These are phyloP conservation scores for Troides helena DNA, from an alignment of 2,888 invertebrate species.

Conservation along the genomic window DNA sequence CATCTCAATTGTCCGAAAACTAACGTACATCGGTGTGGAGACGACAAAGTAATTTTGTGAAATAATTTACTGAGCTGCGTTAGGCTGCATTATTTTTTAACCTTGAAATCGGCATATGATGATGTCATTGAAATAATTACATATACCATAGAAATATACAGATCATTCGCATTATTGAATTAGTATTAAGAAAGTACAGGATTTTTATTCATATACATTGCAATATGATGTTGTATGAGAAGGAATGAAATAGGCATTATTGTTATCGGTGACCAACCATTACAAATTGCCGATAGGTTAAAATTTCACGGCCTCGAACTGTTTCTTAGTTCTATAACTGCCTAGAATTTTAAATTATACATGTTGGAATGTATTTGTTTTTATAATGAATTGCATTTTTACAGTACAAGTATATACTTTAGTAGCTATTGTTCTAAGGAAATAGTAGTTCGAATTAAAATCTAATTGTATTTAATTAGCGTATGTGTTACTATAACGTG, in stretches of 20 bases:
- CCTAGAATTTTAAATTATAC: too few relatives aligned
- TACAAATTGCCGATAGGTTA: constrained; percentile 3
- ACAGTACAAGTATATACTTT: too few relatives aligned
- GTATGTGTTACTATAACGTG: too few relatives aligned
- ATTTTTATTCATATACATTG: not conserved
- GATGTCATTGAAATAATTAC: constrained; percentile 45
- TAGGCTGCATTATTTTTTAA: constrained; percentile 33
- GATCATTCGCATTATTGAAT: not conserved
- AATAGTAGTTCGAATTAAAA: too few relatives aligned
- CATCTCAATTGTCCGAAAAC: constrained; percentile 21
- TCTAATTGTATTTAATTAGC: too few relatives aligned
- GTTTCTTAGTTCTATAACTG: too few relatives aligned
- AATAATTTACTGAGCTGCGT: constrained; percentile 21
- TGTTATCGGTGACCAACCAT: not conserved
- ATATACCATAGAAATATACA: constrained; percentile 1
- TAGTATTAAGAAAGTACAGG: not conserved
- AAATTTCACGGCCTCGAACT: not conserved
- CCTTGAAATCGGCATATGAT: constrained; percentile 45
- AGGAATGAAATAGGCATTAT: not conserved
- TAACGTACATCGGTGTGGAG: constrained; percentile 11
- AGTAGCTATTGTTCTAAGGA: too few relatives aligned
- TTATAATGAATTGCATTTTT: too few relatives aligned
- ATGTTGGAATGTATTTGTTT: too few relatives aligned
- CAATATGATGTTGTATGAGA: not conserved
- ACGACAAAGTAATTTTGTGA: constrained; percentile 29